Base-by-base conservation (phyloP, 2,888 invertebrate genomes). In the Ctenicera cuprea region DNA sequence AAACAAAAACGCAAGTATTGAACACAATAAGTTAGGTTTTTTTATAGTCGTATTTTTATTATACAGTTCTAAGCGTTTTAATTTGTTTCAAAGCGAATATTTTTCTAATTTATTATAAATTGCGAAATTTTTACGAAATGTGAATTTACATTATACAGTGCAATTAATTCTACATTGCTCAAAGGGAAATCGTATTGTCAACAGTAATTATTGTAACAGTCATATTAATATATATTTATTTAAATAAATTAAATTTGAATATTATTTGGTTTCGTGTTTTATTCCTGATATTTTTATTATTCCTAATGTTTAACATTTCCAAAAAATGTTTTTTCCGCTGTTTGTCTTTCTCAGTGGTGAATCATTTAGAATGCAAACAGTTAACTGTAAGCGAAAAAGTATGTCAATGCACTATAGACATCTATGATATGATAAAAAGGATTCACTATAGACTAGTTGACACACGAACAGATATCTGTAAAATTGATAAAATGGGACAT, bases 21-120 rank as follows among this genome's bases (percentile, higher is more conserved):
- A 59, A 45, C 38, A 43, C 62, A 54, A 68, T 73, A 68, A 68
- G 68, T 68, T 68, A 73, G 45, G 54, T 73, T 73, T 72, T 26
- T 73, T 68, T 73, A 73, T 68, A 72, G 66, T 72, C 22, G 48
- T 68, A 73, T 73, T 73, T 68, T 73, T 72, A 72, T 72, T 72
- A 72, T 61, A 66, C 52, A 61, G 59, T 71, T 73, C 30, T 62
- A 73, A 65, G 72, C 67, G 65, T 68, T 67, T 20, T 63, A 0
- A 57, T 73, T 68, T 59, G 37, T 72, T 72, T 72, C 67, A 67
- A 57, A 72, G 66, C 54, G 48, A 72, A 61, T 72, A 72, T 72
- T 72, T 72, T 72, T 72, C 30, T 71, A 66, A 72, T 72, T 72
- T 67, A 59, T 72, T 72, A 59, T 72, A 62, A 72, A 66, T 66